phyloP scores from a whole-genome alignment of 2,888 invertebrate species.

The Panopea generosa region DNA sequence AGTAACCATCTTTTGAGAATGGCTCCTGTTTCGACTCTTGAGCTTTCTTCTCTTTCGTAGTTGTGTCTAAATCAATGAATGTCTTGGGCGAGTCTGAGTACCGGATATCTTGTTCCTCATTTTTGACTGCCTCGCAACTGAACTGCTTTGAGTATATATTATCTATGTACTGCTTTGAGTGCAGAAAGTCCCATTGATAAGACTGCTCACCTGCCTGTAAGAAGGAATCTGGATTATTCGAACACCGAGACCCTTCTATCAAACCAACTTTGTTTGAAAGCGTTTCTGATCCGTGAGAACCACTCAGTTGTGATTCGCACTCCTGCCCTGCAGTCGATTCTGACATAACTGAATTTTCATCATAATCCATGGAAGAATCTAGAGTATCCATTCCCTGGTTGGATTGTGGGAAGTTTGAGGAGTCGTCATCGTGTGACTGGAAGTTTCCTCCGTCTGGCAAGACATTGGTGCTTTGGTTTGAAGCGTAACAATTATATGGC shows the following conservation, averaged over 20 bases:
- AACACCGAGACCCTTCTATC: conserved; percentile 17
- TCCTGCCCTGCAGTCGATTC: conserved; percentile 26
- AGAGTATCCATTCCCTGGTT: conserved; percentile 10
- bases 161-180: conserved; percentile 62
- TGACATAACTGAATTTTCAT: conserved; percentile 56
- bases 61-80: conserved; percentile 55
- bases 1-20: conserved; percentile 15
- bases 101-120: conserved; percentile 43
- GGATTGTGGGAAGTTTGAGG: conserved; percentile 39
- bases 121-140: conserved; percentile 59
- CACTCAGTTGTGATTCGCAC: conserved; percentile 45
- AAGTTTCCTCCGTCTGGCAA: conserved; percentile 47
- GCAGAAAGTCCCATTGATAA: conserved; percentile 58
- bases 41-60: conserved; percentile 52
- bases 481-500: conserved; percentile 52
- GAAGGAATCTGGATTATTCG: conserved; percentile 8
- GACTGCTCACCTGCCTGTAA: conserved; percentile 36
- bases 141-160: conserved; percentile 51
- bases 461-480: conserved; percentile 52
- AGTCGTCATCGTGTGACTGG: conserved; percentile 55
- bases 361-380: conserved; percentile 51
- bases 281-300: conserved; percentile 19
- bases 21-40: conserved; percentile 25
- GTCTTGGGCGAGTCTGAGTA: conserved; percentile 61
- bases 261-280: conserved; percentile 27